Evolutionary conservation across 1,140 invertebrate genomes (phyloP).

Genomic region (Onthophagus taurus): DNA sequence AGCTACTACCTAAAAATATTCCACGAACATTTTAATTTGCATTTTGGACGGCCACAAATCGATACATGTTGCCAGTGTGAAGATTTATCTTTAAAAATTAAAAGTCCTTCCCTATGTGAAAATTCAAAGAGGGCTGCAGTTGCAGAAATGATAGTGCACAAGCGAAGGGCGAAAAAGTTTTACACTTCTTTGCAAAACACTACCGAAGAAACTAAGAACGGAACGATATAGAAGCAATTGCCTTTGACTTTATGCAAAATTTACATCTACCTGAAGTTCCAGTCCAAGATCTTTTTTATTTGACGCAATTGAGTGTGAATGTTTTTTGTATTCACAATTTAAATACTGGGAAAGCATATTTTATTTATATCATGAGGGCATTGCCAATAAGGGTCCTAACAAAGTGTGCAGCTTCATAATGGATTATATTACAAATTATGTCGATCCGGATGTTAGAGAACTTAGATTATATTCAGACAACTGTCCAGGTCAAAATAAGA

Average conservation of each 20-base stretch:
- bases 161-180: slow-evolving; percentile 9
- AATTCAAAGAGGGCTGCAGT: background rate
- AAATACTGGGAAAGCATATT: slow-evolving; percentile 17
- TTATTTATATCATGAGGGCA: slow-evolving; percentile 26
- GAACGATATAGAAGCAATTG: background rate
- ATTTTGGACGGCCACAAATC: slow-evolving; percentile 3
- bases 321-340: slow-evolving; percentile 16
- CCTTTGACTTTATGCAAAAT: slow-evolving; percentile 20
- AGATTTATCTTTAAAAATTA: slow-evolving; percentile 5
- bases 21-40: background rate
- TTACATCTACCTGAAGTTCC: slow-evolving; percentile 18
- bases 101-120: slow-evolving; percentile 1
- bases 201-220: background rate
- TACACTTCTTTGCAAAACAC: background rate
- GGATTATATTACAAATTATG: slow-evolving; percentile 14
- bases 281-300: slow-evolving; percentile 20
- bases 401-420: slow-evolving; percentile 23
- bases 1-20: slow-evolving; percentile 4
- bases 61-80: slow-evolving; percentile 4
- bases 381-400: slow-evolving; percentile 20
- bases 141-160: slow-evolving; percentile 4
- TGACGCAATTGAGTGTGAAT: slow-evolving; percentile 11
- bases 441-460: slow-evolving; percentile 3
- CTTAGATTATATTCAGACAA: slow-evolving; percentile 14
- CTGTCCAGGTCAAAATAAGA: slow-evolving; percentile 14